Evolutionary conservation across 2,797 vertebrate species (phyloP).

Genomic region (Danio choprae): DNA sequence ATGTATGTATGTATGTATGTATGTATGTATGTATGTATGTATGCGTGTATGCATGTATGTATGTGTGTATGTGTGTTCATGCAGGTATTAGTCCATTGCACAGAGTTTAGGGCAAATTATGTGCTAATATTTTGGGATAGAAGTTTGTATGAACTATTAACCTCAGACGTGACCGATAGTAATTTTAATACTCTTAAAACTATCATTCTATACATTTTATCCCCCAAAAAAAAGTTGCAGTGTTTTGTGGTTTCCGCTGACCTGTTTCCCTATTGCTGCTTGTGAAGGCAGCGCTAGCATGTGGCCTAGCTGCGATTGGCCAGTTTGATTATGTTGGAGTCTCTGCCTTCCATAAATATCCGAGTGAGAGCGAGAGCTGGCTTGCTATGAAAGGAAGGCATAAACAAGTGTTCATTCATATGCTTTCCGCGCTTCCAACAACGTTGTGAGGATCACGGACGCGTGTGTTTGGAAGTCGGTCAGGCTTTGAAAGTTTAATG

Average conservation of each 20-base stretch:
- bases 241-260: background rate
- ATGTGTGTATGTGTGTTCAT: too few relatives aligned
- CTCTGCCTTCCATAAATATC: conserved; percentile 46
- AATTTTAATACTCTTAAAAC: background rate
- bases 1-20: too few relatives aligned
- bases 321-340: conserved; percentile 29
- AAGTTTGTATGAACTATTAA: background rate
- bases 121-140: background rate
- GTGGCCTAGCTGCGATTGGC: background rate
- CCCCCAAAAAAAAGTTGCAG: background rate
- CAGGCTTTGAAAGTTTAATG: conserved; percentile 46
- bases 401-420: conserved; percentile 51
- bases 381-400: conserved; percentile 29
- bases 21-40: too few relatives aligned
- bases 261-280: background rate
- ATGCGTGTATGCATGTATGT: too few relatives aligned
- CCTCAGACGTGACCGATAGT: background rate
- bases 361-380: conserved; percentile 26
- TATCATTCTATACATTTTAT: background rate
- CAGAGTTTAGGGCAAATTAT: background rate
- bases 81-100: background rate
- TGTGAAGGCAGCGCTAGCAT: conserved; percentile 18
- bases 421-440: conserved; percentile 10
- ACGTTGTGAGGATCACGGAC: conserved; percentile 23
- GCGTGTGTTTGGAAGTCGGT: conserved; percentile 48